Percentiles rank a stretch among this genome's conserved stretches.
These are phyloP conservation scores for Aphelocoma californica DNA, from an alignment of 2,797 vertebrate genomes.

Conservation along the genomic window DNA sequence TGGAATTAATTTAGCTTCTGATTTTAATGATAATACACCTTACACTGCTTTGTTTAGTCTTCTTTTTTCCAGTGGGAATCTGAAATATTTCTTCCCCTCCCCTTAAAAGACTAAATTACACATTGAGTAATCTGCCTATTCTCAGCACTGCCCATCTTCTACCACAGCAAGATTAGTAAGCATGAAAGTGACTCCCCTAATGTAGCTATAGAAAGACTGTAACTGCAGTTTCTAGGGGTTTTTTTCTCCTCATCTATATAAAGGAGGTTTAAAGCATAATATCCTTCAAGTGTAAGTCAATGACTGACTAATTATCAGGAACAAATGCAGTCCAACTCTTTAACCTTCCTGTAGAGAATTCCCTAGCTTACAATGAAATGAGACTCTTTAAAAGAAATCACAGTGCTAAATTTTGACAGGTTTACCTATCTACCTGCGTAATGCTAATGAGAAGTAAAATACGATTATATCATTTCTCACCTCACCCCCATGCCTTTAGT, in stretches of 20 bases:
- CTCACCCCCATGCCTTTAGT: background rate
- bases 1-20: background rate
- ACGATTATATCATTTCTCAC: background rate
- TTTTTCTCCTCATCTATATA: background rate
- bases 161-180: constrained; percentile 9
- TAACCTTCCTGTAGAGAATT: constrained; percentile 7
- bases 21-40: background rate
- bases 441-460: background rate
- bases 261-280: background rate
- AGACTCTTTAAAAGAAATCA: background rate
- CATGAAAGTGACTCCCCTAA: constrained; percentile 57
- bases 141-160: background rate
- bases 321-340: background rate
- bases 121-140: background rate
- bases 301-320: constrained; percentile 28
- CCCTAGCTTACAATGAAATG: background rate
- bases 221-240: background rate
- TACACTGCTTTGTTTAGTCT: background rate
- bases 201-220: background rate
- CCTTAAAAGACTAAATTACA: background rate
- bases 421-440: background rate
- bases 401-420: background rate
- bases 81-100: background rate
- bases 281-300: constrained; percentile 39
- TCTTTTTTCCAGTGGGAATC: background rate